These are phyloP conservation scores for Sthenelais limicola DNA, from an alignment of 2,888 invertebrate species.

Conservation along the genomic window DNA sequence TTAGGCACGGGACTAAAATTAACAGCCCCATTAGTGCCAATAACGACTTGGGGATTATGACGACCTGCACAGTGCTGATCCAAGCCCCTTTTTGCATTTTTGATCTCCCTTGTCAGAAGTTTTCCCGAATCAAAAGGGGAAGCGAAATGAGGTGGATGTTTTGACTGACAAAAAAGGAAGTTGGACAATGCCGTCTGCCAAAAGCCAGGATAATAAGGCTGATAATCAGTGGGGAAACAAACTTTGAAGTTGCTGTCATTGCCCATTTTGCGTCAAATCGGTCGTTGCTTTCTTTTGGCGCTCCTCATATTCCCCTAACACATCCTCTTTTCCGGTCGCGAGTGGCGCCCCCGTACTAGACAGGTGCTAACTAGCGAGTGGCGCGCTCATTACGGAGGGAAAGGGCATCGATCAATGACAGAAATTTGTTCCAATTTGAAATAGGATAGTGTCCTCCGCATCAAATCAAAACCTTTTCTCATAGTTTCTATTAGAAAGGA, in stretches of 20 bases:
- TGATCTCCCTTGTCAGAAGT: background rate
- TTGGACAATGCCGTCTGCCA: slow-evolving; percentile 7
- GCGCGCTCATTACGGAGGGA: background rate
- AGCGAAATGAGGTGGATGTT: background rate
- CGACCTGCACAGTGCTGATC: no score
- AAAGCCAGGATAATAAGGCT: background rate
- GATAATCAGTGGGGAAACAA: background rate
- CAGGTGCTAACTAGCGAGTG: slow-evolving; percentile 24
- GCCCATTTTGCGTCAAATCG: slow-evolving; percentile 13
- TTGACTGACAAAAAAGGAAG: background rate
- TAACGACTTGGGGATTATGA: no score
- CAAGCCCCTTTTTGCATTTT: background rate
- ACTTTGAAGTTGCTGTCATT: slow-evolving; percentile 20
- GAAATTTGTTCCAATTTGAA: slow-evolving; percentile 32
- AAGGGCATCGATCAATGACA: slow-evolving; percentile 14
- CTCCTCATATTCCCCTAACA: slow-evolving; percentile 10
- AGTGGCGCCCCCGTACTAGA: slow-evolving; percentile 12
- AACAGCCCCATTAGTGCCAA: no score
- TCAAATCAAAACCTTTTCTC: slow-evolving; percentile 36
- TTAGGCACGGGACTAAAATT: no score
- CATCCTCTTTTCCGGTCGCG: no score
- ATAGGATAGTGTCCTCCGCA: slow-evolving; percentile 32
- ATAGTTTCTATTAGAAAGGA: no score
- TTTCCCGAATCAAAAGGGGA: slow-evolving; percentile 1
- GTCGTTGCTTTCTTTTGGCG: slow-evolving; percentile 8